phyloP scores from a whole-genome alignment of 1,140 invertebrate species.

The Drosophila ercepeae region DNA sequence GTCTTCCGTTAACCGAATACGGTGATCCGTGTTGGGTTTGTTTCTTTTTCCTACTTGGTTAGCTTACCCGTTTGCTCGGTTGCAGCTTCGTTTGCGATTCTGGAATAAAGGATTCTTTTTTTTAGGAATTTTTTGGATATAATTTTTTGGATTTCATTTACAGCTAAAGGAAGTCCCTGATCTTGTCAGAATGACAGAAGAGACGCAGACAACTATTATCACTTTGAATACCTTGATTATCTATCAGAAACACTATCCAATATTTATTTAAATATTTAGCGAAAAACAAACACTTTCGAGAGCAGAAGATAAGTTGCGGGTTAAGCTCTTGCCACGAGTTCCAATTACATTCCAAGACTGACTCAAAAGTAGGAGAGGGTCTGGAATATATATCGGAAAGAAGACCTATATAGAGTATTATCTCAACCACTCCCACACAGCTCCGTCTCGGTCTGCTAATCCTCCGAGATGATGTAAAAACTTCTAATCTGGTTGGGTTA shows the following conservation, averaged over 20 bases:
- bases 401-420: not conserved
- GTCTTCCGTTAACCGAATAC: conserved; percentile 10
- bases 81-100: not conserved
- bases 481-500: conserved; percentile 35
- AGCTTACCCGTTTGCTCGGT: not conserved
- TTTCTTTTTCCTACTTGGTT: not conserved
- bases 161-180: not conserved
- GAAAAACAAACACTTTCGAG: not conserved
- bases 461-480: conserved; percentile 43
- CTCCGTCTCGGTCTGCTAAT: not conserved
- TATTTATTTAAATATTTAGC: not conserved
- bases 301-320: conserved; percentile 14
- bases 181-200: not conserved
- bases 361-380: not conserved
- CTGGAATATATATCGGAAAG: not conserved
- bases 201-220: not conserved
- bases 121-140: too few relatives aligned
- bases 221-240: conserved; percentile 26
- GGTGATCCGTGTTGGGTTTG: not conserved
- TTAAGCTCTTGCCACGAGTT: conserved; percentile 47
- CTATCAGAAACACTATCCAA: conserved; percentile 12
- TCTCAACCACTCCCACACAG: conserved; percentile 16
- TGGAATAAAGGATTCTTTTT: too few relatives aligned
- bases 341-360: conserved; percentile 48
- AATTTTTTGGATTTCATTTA: too few relatives aligned